These are phyloP conservation scores for Philereme vetulata DNA, from an alignment of 2,888 invertebrate genomes.

Conservation along the genomic window DNA sequence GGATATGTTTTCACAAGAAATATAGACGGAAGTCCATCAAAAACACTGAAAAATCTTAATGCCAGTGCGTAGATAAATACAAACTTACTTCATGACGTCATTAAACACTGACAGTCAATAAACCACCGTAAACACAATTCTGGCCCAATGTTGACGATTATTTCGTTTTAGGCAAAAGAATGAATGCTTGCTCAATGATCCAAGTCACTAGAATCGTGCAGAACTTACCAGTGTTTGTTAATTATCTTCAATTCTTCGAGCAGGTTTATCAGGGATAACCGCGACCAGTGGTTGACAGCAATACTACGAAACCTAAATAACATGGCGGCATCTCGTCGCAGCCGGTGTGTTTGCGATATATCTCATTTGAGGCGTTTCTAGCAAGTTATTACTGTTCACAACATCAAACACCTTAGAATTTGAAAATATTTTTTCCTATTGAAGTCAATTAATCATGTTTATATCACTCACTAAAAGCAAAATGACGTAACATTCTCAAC, in stretches of 20 bases:
- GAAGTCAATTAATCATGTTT: slow-evolving; percentile 66
- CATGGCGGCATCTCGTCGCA: slow-evolving; percentile 82
- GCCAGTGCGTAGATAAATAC: slow-evolving; percentile 38
- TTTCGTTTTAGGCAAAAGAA: slow-evolving; percentile 13
- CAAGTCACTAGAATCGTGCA: slow-evolving; percentile 20
- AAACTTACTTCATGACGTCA: slow-evolving; percentile 74
- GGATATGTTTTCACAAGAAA: not conserved
- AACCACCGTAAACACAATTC: slow-evolving; percentile 72
- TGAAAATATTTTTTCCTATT: slow-evolving; percentile 61
- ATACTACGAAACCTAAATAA: slow-evolving; percentile 76
- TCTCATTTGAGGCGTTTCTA: slow-evolving; percentile 58
- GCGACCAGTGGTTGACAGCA: slow-evolving; percentile 76
- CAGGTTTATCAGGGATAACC: slow-evolving; percentile 61
- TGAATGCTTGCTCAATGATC: not conserved
- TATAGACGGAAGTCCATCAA: not conserved
- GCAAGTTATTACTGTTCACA: slow-evolving; percentile 55
- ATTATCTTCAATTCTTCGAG: slow-evolving; percentile 49
- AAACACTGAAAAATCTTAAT: slow-evolving; percentile 5
- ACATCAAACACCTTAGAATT: slow-evolving; percentile 51
- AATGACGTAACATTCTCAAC: slow-evolving; percentile 84
- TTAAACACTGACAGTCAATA: slow-evolving; percentile 80
- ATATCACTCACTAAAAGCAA: slow-evolving; percentile 75
- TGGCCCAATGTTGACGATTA: slow-evolving; percentile 23
- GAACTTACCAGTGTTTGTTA: slow-evolving; percentile 54
- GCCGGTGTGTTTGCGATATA: slow-evolving; percentile 71